Percentiles rank a stretch among this genome's conserved stretches.
These are phyloP conservation scores for Brachionichthys hirsutus DNA, from an alignment of 2,113 vertebrate genomes.

Conservation along the genomic window DNA sequence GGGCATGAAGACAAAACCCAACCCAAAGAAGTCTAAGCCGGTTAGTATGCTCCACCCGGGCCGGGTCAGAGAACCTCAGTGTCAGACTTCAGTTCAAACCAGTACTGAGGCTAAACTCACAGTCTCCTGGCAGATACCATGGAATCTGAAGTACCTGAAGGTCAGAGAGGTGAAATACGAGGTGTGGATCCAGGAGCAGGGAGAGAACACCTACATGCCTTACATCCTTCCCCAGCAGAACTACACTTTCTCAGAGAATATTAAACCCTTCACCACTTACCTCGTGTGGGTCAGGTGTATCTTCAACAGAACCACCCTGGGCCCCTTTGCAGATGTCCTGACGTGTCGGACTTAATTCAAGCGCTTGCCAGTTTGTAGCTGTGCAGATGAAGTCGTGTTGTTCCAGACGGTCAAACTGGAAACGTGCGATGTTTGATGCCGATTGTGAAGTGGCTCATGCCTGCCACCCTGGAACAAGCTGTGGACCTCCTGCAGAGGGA, in stretches of 20 bases:
- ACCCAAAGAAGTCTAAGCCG: conserved; percentile 79
- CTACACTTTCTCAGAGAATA: conserved; percentile 97
- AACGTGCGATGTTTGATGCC: conserved; percentile 10
- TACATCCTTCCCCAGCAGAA: conserved; percentile 94
- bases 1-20: conserved; percentile 81
- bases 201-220: conserved; percentile 98
- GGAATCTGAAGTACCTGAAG: conserved; percentile 96
- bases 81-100: conserved; percentile 89
- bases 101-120: conserved; percentile 87
- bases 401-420: conserved; percentile 32
- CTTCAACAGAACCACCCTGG: conserved; percentile 93
- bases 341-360: conserved; percentile 86
- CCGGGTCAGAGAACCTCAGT: conserved; percentile 88
- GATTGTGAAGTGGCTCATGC: background rate
- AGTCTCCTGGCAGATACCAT: conserved; percentile 94
- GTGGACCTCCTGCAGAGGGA: conserved; percentile 3
- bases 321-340: conserved; percentile 96
- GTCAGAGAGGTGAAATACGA: conserved; percentile 95
- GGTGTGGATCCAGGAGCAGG: conserved; percentile 99
- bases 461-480: background rate
- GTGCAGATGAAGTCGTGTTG: conserved; percentile 6
- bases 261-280: conserved; percentile 96
- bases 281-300: conserved; percentile 98
- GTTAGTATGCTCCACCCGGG: conserved; percentile 86
- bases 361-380: background rate